phyloP scores from a whole-genome alignment of 2,797 vertebrate species.

The Ptychadena robeensis region DNA sequence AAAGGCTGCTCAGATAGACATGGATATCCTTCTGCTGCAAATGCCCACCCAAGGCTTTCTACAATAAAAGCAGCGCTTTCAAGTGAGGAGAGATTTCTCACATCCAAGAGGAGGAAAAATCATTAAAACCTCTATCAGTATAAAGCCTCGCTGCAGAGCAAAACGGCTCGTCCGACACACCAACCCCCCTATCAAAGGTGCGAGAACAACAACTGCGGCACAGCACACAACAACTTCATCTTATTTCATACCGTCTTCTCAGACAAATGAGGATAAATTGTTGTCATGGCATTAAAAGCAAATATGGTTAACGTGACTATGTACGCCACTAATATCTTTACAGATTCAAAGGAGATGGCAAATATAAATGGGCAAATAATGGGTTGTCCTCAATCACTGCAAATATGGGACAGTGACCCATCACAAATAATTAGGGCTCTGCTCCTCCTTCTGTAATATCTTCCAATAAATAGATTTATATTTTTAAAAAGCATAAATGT shows the following conservation, averaged over 20 bases:
- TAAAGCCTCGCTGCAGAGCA: background rate
- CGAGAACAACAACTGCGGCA: background rate
- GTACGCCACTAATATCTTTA: background rate
- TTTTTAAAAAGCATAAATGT: too few relatives aligned
- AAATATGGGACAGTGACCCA: background rate
- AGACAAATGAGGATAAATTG: background rate
- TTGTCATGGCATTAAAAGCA: background rate
- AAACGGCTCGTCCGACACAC: background rate
- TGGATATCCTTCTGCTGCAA: background rate
- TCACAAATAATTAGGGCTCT: background rate
- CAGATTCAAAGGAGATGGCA: background rate
- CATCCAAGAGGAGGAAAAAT: slow-evolving; percentile 13
- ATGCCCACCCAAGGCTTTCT: slow-evolving; percentile 2
- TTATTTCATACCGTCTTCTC: too few relatives aligned
- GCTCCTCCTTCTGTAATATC: background rate
- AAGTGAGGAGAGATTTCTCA: background rate
- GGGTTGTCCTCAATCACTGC: background rate
- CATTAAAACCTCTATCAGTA: slow-evolving; percentile 24
- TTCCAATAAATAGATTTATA: too few relatives aligned
- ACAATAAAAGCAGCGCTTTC: slow-evolving; percentile 31
- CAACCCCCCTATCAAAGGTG: background rate
- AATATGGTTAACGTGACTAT: background rate
- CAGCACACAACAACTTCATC: background rate
- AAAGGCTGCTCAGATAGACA: background rate
- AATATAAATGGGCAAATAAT: background rate